Conservation (phyloP, 2,888 invertebrate species). For the Callinectes sapidus region DNA sequence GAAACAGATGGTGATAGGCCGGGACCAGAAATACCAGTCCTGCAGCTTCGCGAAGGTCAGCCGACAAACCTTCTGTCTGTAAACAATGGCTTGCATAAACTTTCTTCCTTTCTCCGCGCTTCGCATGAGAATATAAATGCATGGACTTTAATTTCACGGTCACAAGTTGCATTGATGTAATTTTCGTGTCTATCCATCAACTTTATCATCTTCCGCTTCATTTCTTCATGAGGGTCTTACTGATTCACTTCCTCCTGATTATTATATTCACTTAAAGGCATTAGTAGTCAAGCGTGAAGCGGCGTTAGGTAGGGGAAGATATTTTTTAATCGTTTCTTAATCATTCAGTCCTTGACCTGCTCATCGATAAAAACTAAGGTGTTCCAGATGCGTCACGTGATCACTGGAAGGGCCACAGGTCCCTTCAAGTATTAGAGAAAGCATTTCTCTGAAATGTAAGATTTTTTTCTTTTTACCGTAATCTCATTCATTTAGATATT, state of each 20-base stretch:
- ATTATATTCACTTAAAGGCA: not conserved
- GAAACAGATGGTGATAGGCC: constrained; percentile 8
- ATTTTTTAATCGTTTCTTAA: not conserved
- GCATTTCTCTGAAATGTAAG: no score
- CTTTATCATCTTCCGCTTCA: not conserved
- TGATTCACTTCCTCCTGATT: not conserved
- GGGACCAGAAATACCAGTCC: not conserved
- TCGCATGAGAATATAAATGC: not conserved
- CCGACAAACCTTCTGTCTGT: not conserved
- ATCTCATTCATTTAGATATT: not conserved
- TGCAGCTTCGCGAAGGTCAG: not conserved
- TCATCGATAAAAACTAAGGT: not conserved
- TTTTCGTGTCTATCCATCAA: not conserved
- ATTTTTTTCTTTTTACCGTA: not conserved
- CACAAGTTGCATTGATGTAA: not conserved
- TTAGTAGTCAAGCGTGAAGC: not conserved
- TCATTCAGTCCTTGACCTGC: not conserved
- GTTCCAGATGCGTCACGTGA: not conserved
- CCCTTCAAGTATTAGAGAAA: not conserved
- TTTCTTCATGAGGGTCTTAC: not conserved
- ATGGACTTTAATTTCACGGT: not conserved
- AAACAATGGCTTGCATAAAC: not conserved
- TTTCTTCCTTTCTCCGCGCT: not conserved
- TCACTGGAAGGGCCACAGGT: not conserved
- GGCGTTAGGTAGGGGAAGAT: not conserved